Base-by-base conservation (phyloP, 2,113 vertebrate species). In the Centropristis striata region DNA sequence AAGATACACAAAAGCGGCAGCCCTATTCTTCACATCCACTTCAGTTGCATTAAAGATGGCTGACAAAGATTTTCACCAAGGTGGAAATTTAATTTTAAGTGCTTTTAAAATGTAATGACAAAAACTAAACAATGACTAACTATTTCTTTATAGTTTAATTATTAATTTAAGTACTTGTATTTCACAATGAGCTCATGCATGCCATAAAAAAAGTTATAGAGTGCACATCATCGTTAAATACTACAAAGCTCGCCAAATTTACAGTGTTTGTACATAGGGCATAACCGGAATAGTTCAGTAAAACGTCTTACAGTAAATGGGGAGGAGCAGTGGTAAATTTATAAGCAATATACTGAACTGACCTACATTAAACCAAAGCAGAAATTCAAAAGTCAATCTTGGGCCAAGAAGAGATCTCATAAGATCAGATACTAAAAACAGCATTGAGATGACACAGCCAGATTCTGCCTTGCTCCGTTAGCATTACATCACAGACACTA, bases 401-500 rank as follows among this genome's bases (percentile, higher is more conserved):
- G 25, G 54, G 50, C 36, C 5, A 32, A 66, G 68, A 75, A 42
- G 49, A 39, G 54, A 44, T 75, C 42, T 77, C 37, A 80, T 80
- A 47, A 75, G 25, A 71, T 74, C 64, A 57, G 49, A 60, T 46
- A 64, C 83, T 82, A 85, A 81, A 67, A 81, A 80, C 57, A 81
- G 74, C 27, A 27, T 51, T 55, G 54, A 54, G 72, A 74, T 47
- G 59, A 60, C 55, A 58, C 39, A 46, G 73, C 21, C 66, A 66
- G 61, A 73, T 61, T 70, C 63, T 68, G 66, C 49, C n/a, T 25
- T 61, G 67, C 32, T 67, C 64, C 9, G 15, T 57, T 41, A 60
- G 41, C 54, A 77, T 88, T 83, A 86, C 84, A 75, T 83, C 76
- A 83, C 60, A 59, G 65, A 84, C 71, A 80, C 55, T 44, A 44